phyloP scores from a whole-genome alignment of 2,113 vertebrate genomes.

The Hippocampus comes region DNA sequence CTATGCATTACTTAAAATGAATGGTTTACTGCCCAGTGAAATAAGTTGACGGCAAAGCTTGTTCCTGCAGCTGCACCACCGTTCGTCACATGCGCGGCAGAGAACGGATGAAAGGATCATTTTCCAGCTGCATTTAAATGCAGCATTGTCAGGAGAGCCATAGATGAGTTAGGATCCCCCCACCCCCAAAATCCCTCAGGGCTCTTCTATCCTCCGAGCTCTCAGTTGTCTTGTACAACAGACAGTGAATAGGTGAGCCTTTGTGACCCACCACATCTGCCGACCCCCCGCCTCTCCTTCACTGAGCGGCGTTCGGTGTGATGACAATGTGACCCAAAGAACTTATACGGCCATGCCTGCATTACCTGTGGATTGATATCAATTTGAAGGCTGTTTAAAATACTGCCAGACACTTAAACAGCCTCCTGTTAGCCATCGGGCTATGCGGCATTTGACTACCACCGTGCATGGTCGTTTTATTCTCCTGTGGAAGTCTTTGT shows the following conservation, averaged over 20 bases:
- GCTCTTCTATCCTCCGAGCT: conserved; percentile 63
- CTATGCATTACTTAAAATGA: neutral
- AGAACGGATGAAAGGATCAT: conserved; percentile 68
- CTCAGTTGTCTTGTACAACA: conserved; percentile 70
- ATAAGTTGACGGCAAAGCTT: conserved; percentile 10
- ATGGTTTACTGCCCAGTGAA: conserved; percentile 8
- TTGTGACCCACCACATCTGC: conserved; percentile 74
- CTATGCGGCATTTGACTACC: conserved; percentile 4
- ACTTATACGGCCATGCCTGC: conserved; percentile 60
- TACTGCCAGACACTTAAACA: conserved; percentile 23
- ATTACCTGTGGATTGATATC: conserved; percentile 50
- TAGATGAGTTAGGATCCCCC: conserved; percentile 72
- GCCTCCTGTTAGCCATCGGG: conserved; percentile 24
- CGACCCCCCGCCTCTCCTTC: conserved; percentile 43
- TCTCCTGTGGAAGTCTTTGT: conserved; percentile 27
- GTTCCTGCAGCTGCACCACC: conserved; percentile 32
- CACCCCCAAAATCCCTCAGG: conserved; percentile 33
- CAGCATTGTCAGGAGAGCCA: conserved; percentile 72
- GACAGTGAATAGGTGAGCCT: conserved; percentile 77
- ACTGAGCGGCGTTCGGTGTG: conserved; percentile 55
- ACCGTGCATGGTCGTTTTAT: conserved; percentile 8
- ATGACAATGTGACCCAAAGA: conserved; percentile 64
- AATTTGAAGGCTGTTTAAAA: conserved; percentile 24
- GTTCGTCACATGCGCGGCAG: conserved; percentile 59
- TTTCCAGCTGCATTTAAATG: conserved; percentile 70